Evolutionary conservation across 2,888 invertebrate species (phyloP).

Genomic region (Volucella inanis): DNA sequence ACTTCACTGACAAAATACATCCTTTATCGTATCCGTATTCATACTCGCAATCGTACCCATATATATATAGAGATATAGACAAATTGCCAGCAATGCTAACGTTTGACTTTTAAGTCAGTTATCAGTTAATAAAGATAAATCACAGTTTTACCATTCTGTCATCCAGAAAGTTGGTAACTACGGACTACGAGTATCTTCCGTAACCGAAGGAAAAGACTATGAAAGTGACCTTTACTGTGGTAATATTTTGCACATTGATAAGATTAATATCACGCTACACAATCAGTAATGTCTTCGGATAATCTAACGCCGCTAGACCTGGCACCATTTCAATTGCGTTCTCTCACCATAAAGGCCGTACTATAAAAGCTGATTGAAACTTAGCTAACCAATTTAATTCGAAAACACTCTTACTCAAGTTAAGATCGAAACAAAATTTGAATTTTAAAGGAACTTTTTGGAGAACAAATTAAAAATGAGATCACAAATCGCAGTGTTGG

Average conservation of each 20-base stretch:
- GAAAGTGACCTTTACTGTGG: not conserved
- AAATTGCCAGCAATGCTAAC: not conserved
- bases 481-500: no score
- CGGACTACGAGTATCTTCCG: no score
- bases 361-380: conserved; percentile 40
- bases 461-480: no score
- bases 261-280: conserved; percentile 42
- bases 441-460: no score
- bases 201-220: not conserved
- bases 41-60: no score
- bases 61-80: no score
- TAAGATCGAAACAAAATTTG: conserved; percentile 49
- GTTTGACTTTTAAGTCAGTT: not conserved
- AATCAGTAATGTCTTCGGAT: conserved; percentile 38
- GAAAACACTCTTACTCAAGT: conserved; percentile 25
- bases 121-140: conserved; percentile 2
- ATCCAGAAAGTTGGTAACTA: not conserved
- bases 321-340: not conserved
- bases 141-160: not conserved
- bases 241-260: conserved; percentile 32
- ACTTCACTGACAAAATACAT: not conserved
- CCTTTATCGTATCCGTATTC: no score
- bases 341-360: not conserved
- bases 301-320: conserved; percentile 35
- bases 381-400: conserved; percentile 24